Conservation (phyloP, 2,797 vertebrate species). For the Amblyopsis hoosieri region DNA sequence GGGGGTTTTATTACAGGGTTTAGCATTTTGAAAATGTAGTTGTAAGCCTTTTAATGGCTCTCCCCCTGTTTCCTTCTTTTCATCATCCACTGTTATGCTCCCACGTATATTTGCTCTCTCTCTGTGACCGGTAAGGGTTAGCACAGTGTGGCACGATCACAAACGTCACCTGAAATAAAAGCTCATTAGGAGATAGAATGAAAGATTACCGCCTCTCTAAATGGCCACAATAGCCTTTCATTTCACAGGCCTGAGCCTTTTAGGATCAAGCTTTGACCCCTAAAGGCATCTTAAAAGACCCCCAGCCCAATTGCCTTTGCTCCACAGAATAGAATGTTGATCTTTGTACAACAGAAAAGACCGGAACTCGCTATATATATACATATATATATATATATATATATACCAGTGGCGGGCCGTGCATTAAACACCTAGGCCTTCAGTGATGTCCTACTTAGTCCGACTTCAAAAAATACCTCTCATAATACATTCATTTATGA, state of each 20-base stretch:
- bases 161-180: conserved; percentile 52
- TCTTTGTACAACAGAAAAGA: background rate
- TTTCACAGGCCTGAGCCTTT: conserved; percentile 22
- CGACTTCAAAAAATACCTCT: too few relatives aligned
- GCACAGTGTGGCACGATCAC: conserved; percentile 32
- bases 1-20: conserved; percentile 38
- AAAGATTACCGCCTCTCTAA: conserved; percentile 55
- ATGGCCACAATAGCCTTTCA: conserved; percentile 29
- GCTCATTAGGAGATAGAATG: conserved; percentile 51
- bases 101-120: conserved; percentile 20
- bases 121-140: conserved; percentile 16
- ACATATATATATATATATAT: too few relatives aligned
- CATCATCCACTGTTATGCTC: conserved; percentile 23
- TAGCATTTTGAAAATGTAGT: conserved; percentile 36
- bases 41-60: conserved; percentile 32
- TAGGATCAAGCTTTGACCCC: conserved; percentile 33
- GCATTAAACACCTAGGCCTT: too few relatives aligned
- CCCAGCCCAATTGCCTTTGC: background rate
- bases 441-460: too few relatives aligned
- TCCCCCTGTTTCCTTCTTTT: conserved; percentile 26
- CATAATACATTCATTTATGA: too few relatives aligned
- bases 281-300: conserved; percentile 17
- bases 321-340: background rate
- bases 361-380: background rate
- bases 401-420: too few relatives aligned